Evolutionary conservation across 2,888 invertebrate genomes (phyloP), one percentile per base, ranked within the genome.

Genomic region (Eupithecia dodoneata): DNA sequence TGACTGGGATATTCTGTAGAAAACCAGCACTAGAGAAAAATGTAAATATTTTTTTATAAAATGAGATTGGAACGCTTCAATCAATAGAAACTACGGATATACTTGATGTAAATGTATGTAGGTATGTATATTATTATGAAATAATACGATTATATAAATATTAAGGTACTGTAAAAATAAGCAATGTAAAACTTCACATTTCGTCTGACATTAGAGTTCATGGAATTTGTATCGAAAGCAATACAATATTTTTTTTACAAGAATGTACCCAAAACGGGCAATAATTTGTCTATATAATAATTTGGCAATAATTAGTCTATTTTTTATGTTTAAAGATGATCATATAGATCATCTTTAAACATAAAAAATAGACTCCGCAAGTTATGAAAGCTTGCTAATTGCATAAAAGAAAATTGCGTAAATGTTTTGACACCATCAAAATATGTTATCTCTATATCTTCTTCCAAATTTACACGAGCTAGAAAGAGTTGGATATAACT

Each of bases 11-110:
- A 85, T 85, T 83, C 84, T 85, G 83, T 87, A 85, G 81, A 73
- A 72, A 74, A 86, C 87, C 88, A 86, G 86, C 86, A 88, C 84
- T 87, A 87, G 86, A 82, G 84, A 87, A 87, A 79, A 86, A 85
- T 94, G 91, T 91, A 91, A 89, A 92, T 91, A 91, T 87, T 89
- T 89, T 89, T 89, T 86, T 87, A 87, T 87, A 86, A 85, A 84
- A 85, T 79, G 81, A 82, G 82, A 83, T 83, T 83, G 81, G 81
- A 77, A 80, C 82, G 86, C 85, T 87, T 90, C 88, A 88, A 88
- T 87, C 87, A 86, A 84, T 81, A 85, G 85, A 83, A 84, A 82
- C 86, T 82, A 82, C 83, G 45, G 81, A 83, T 87, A 87, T 85
- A 81, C 85, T 85, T 87, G 86, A 84, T 89, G 88, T 90, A 88